Evolutionary conservation across 2,113 vertebrate genomes (phyloP).

Genomic region (Onychorhynchus coronatus): DNA sequence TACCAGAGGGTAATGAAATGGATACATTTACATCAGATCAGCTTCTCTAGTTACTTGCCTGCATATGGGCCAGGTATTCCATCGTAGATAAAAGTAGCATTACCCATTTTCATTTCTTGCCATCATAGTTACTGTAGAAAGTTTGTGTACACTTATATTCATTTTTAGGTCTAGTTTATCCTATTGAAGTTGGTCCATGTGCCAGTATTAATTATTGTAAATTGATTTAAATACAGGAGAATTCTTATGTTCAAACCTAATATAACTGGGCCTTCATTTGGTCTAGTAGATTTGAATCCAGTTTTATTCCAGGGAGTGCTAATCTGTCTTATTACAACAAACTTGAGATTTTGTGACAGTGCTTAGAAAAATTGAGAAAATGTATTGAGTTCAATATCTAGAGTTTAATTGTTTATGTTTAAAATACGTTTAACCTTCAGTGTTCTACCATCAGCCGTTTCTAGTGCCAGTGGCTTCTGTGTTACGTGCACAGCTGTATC

Average conservation of each 20-base stretch:
- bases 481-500: neutral
- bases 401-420: neutral
- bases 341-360: neutral
- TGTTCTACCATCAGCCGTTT: neutral
- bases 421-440: neutral
- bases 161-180: neutral
- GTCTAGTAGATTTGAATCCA: neutral
- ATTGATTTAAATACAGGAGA: neutral
- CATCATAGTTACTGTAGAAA: neutral
- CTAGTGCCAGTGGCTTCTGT: neutral
- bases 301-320: neutral
- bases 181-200: neutral
- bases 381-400: neutral
- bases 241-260: neutral
- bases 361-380: neutral
- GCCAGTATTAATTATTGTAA: neutral
- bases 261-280: neutral
- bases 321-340: neutral
- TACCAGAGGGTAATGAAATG: neutral
- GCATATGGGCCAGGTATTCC: neutral
- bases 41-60: neutral
- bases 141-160: rapidly evolving
- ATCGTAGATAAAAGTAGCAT: neutral
- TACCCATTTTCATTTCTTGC: neutral
- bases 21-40: neutral